phyloP scores from a whole-genome alignment of 2,888 invertebrate genomes.

The Tribolium freemani region DNA sequence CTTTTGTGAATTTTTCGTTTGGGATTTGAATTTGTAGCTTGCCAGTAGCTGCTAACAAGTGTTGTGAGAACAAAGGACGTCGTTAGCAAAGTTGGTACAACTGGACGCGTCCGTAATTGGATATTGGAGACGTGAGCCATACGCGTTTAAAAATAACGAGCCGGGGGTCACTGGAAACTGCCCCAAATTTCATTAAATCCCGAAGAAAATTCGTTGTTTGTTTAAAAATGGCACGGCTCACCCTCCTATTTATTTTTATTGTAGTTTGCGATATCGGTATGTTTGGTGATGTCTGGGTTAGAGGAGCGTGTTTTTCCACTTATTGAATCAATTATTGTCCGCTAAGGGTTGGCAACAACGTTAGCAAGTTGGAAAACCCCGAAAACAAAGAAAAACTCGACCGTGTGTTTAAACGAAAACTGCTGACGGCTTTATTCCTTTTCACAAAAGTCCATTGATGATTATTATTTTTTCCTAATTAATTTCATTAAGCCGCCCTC shows the following conservation, averaged over 20 bases:
- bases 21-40: neutral
- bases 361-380: slow-evolving; percentile 46
- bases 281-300: slow-evolving; percentile 64
- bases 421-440: slow-evolving; percentile 61
- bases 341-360: slow-evolving; percentile 66
- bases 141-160: slow-evolving; percentile 30
- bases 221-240: slow-evolving; percentile 28
- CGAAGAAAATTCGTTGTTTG: neutral
- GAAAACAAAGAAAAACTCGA: slow-evolving; percentile 57
- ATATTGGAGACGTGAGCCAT: slow-evolving; percentile 33
- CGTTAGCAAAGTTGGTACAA: slow-evolving; percentile 37
- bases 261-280: slow-evolving; percentile 63
- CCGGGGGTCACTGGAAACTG: neutral
- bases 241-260: slow-evolving; percentile 60
- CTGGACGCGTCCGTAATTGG: slow-evolving; percentile 37
- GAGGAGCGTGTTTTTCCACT: slow-evolving; percentile 66
- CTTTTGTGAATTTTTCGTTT: slow-evolving; percentile 25
- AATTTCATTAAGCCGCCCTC: neutral
- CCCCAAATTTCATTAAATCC: neutral
- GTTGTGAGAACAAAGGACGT: slow-evolving; percentile 32
- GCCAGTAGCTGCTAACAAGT: slow-evolving; percentile 1
- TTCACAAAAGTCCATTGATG: slow-evolving; percentile 1
- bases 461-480: neutral
- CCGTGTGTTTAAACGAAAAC: slow-evolving; percentile 57
- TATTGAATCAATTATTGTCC: slow-evolving; percentile 69